phyloP scores from a whole-genome alignment of 2,888 invertebrate genomes.

The Drosophila heteroneura region DNA sequence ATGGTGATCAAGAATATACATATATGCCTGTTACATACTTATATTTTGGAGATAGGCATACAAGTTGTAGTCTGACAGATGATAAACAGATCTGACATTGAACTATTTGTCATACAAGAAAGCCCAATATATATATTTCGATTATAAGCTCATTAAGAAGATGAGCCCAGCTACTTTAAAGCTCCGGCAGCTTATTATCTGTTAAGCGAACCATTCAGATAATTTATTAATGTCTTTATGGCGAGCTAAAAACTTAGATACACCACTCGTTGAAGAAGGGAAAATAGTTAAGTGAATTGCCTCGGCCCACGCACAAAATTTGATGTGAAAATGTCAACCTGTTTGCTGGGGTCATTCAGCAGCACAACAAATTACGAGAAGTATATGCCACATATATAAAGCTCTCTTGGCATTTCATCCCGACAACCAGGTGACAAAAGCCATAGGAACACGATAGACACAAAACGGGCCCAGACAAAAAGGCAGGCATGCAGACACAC shows the following conservation, averaged over 20 bases:
- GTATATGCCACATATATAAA: slow-evolving; percentile 52
- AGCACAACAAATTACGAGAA: slow-evolving; percentile 58
- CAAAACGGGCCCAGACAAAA: slow-evolving; percentile 6
- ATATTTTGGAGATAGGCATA: not conserved
- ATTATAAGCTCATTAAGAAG: not conserved
- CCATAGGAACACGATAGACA: slow-evolving; percentile 28
- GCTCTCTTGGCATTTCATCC: slow-evolving; percentile 63
- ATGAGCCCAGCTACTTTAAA: not conserved
- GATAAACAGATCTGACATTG: not conserved
- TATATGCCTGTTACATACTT: not conserved
- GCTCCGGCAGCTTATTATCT: not conserved
- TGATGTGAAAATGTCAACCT: slow-evolving; percentile 75
- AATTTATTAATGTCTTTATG: slow-evolving; percentile 33
- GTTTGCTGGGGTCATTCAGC: slow-evolving; percentile 60
- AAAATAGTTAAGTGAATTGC: slow-evolving; percentile 41
- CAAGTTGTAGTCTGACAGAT: not conserved
- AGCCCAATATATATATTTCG: not conserved
- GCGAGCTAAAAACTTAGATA: slow-evolving; percentile 4
- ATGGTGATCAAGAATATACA: too few species aligned
- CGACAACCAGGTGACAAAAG: slow-evolving; percentile 68
- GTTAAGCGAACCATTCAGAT: slow-evolving; percentile 12
- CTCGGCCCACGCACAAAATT: slow-evolving; percentile 15
- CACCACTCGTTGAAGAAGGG: slow-evolving; percentile 18
- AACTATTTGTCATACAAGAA: not conserved
- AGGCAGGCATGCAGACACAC: slow-evolving; percentile 20